Conservation (phyloP, 2,113 vertebrate genomes). For the Todiramphus saurophagus region DNA sequence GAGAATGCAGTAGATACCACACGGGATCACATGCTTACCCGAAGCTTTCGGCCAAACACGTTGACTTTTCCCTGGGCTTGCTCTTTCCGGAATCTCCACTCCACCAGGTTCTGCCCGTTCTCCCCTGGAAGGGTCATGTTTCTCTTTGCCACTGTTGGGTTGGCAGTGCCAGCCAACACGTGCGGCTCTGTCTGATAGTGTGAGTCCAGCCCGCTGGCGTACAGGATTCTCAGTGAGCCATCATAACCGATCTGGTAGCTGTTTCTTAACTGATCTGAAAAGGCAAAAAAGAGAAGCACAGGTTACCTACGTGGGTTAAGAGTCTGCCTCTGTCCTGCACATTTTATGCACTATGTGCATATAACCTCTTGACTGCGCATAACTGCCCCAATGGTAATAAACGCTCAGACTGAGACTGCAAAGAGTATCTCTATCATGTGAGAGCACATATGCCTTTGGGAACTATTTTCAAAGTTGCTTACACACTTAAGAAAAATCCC, state of each 20-base stretch:
- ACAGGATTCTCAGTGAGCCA: constrained; percentile 90
- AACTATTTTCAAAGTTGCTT: neutral
- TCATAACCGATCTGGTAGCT: constrained; percentile 95
- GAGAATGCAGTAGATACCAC: neutral
- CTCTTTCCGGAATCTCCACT: constrained; percentile 97
- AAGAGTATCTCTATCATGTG: neutral
- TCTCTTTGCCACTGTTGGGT: constrained; percentile 91
- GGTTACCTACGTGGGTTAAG: neutral
- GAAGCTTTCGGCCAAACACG: constrained; percentile 94
- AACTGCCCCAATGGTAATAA: neutral
- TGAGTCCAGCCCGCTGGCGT: constrained; percentile 92
- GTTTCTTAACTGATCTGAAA: constrained; percentile 91
- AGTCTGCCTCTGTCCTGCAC: neutral
- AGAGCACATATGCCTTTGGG: neutral
- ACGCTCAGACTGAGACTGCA: neutral
- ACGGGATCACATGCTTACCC: constrained; percentile 74
- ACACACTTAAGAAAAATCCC: neutral
- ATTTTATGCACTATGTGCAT: neutral
- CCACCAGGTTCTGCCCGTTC: constrained; percentile 93
- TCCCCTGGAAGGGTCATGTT: constrained; percentile 97
- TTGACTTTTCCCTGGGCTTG: constrained; percentile 94
- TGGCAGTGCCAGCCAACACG: constrained; percentile 91
- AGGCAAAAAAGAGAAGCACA: neutral
- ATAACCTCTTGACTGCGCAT: neutral
- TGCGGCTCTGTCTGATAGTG: constrained; percentile 97